A percentile compares a stretch with the other conserved stretches of the same genome.
These are phyloP conservation scores for Drosophila cracens DNA, from an alignment of 2,888 invertebrate species.

Conservation along the genomic window DNA sequence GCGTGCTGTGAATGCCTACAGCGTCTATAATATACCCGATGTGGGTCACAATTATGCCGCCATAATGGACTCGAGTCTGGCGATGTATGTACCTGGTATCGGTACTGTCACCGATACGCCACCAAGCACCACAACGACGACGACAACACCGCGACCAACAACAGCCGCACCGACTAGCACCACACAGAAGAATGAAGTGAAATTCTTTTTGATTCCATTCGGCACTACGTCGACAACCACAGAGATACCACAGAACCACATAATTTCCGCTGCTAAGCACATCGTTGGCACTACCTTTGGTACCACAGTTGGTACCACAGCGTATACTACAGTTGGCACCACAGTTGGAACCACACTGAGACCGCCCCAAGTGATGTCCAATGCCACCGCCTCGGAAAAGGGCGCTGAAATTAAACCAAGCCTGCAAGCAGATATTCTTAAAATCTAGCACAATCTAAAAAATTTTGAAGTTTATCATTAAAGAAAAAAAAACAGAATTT, in stretches of 20 bases:
- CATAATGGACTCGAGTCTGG: constrained; percentile 52
- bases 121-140: constrained; percentile 23
- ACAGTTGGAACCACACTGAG: not conserved
- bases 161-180: constrained; percentile 6
- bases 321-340: not conserved
- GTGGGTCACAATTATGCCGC: constrained; percentile 53
- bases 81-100: constrained; percentile 58
- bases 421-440: not conserved
- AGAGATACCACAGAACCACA: not conserved
- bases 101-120: constrained; percentile 56
- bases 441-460: not conserved
- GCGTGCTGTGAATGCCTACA: constrained; percentile 52
- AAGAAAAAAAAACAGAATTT: not conserved
- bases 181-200: not conserved
- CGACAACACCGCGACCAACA: constrained; percentile 18
- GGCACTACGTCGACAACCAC: constrained; percentile 1
- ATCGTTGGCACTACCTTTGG: not conserved
- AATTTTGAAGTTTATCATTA: not conserved
- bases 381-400: not conserved
- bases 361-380: not conserved
- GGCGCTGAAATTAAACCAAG: not conserved
- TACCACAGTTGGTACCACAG: not conserved
- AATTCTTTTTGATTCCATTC: constrained; percentile 20
- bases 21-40: constrained; percentile 62
- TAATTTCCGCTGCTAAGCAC: not conserved